A percentile compares a stretch with the other conserved stretches of the same genome.
These are phyloP conservation scores for Polyommatus icarus DNA, from an alignment of 2,888 invertebrate genomes.

Conservation along the genomic window DNA sequence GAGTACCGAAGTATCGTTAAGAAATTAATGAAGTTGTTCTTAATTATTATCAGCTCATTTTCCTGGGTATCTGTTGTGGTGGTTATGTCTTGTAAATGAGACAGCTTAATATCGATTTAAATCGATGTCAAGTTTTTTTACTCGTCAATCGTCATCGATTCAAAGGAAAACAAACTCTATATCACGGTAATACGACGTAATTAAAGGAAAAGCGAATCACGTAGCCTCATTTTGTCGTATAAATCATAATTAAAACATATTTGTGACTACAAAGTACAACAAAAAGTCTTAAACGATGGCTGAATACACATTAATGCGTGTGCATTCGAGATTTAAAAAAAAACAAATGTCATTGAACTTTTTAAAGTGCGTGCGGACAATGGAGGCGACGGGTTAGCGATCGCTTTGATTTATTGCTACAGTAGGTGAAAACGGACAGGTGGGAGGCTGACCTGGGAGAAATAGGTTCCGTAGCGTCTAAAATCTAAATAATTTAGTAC, in stretches of 20 bases:
- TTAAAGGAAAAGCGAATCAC: background rate
- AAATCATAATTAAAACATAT: slow-evolving; percentile 28
- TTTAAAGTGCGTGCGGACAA: slow-evolving; percentile 30
- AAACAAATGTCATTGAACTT: slow-evolving; percentile 29
- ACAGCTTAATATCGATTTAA: slow-evolving; percentile 16
- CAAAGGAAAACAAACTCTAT: background rate
- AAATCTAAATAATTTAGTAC: background rate
- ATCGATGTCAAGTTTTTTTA: slow-evolving; percentile 8
- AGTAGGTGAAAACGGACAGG: slow-evolving; percentile 22
- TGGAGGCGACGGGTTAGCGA: slow-evolving; percentile 27
- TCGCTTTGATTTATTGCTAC: slow-evolving; percentile 24
- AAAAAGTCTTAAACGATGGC: slow-evolving; percentile 12
- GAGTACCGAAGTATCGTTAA: background rate
- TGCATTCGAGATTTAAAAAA: slow-evolving; percentile 23
- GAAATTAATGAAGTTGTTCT: background rate
- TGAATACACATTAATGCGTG: slow-evolving; percentile 28
- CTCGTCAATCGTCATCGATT: background rate
- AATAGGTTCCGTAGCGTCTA: background rate
- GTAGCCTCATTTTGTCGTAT: slow-evolving; percentile 5
- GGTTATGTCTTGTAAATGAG: slow-evolving; percentile 3
- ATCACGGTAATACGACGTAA: background rate
- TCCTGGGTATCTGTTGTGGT: background rate
- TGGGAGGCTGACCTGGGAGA: background rate
- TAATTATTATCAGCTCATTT: slow-evolving; percentile 3
- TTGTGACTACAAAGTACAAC: slow-evolving; percentile 18